phyloP scores from a whole-genome alignment of 2,113 vertebrate genomes.

The Corythornis madagascariensis region DNA sequence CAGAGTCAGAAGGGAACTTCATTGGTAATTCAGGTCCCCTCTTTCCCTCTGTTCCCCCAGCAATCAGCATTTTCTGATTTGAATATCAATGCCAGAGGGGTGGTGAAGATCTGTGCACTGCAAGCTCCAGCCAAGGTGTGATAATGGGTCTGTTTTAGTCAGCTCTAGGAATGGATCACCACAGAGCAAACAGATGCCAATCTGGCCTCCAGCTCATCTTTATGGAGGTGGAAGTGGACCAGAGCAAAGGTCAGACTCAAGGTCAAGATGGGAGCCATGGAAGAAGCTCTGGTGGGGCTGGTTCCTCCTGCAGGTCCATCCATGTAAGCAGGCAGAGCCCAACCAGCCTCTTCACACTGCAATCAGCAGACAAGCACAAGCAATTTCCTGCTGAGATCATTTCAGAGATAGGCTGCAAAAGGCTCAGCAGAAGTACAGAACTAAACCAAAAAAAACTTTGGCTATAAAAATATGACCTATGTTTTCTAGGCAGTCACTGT shows the following conservation, averaged over 20 bases:
- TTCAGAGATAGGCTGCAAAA: constrained; percentile 63
- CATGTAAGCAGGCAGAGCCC: constrained; percentile 33
- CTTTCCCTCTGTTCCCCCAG: background rate
- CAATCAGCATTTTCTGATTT: constrained; percentile 21
- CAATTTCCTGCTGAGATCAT: constrained; percentile 71
- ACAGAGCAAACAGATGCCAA: background rate
- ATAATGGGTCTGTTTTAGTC: constrained; percentile 15
- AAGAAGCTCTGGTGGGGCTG: background rate
- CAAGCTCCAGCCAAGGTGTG: background rate
- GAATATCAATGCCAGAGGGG: background rate
- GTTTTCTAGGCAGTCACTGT: background rate
- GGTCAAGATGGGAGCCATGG: constrained; percentile 40
- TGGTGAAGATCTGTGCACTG: background rate
- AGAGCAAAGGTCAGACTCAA: constrained; percentile 50
- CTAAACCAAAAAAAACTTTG: constrained; percentile 4
- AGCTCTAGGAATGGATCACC: background rate
- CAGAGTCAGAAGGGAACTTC: background rate
- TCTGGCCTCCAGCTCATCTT: constrained; percentile 22
- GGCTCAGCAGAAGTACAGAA: background rate
- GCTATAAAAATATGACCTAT: constrained; percentile 13
- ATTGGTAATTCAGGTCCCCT: background rate
- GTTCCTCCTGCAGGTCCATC: constrained; percentile 3
- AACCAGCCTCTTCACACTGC: constrained; percentile 24
- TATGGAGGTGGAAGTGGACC: constrained; percentile 27
- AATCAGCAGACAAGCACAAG: constrained; percentile 72